Base-by-base conservation (phyloP, 2,888 invertebrate species). In the Neoascia interrupta region DNA sequence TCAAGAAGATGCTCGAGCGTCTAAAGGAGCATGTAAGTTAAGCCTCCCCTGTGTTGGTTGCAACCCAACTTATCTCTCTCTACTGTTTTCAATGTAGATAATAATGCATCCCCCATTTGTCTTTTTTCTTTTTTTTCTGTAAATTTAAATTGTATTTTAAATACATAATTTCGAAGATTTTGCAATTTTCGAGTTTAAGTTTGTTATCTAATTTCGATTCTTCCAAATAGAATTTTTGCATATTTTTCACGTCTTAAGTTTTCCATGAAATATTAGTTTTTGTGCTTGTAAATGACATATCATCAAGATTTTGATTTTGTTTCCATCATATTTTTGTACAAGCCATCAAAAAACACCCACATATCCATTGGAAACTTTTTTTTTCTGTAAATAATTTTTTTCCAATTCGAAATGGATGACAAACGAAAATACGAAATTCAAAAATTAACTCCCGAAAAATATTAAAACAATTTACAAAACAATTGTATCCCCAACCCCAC, bases 1-100 rank as follows among this genome's bases (percentile, higher is more conserved):
- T 97, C 84, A 95, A 95, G 90, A 96, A 95, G 89, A 95, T 97
- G 93, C 90, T 96, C 84, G 96, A 96, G 84, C 94, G 96, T 83
- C 93, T 97, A 76, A 95, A 95, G 89, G 96, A 97, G 89, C 97
- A 97, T 89, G 97, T 97, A 87, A 93, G 94, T 82, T 3, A 6
- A 49, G 39, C 8, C 19, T 4, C 19, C 16, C 5, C 8, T 13
- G 4, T 1, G 10, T 16, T n/a, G 16, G 16, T 23, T 16, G 23
- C 15, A 0, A 47, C 13, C 8, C 31, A 4, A n/a, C 28, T 15
- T 21, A 16, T 54, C 34, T 53, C 10, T 28, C 6, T 43, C 6
- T 43, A 26, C 8, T 11, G 5, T 34, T 54, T 15, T 58, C 37
- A 58, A 41, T 70, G 60, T 70, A 70, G 54, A 70, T 49, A 56